These are phyloP conservation scores for Siderastrea siderea DNA, from an alignment of 92 coral and sea anemone species.

Conservation along the genomic window DNA sequence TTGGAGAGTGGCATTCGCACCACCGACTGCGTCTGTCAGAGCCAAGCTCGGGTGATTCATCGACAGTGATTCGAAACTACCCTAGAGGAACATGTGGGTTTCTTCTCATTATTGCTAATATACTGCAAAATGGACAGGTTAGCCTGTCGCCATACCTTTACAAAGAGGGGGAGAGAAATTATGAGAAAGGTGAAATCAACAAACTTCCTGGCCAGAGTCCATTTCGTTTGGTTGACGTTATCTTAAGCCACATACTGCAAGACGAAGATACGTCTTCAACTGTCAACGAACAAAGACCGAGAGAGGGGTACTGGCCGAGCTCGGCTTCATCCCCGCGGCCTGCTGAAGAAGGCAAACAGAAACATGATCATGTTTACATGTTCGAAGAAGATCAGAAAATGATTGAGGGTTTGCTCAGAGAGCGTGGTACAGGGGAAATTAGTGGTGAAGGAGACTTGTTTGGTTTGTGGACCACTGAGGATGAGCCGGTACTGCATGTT, in stretches of 20 bases:
- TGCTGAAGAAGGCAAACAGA: background rate
- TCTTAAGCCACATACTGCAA: background rate
- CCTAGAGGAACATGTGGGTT: constrained; percentile 87
- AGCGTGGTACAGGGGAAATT: constrained; percentile 37
- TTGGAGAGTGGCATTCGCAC: constrained; percentile 98
- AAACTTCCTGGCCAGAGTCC: constrained; percentile 26
- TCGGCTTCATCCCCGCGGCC: background rate
- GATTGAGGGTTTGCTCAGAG: constrained; percentile 11
- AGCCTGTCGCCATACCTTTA: constrained; percentile 78
- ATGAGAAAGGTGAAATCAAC: constrained; percentile 43
- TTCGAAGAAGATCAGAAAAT: background rate
- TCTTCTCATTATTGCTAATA: constrained; percentile 89
- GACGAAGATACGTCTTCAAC: constrained; percentile 13
- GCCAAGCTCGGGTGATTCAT: constrained; percentile 92
- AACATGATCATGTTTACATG: constrained; percentile 7
- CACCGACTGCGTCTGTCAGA: constrained; percentile 75
- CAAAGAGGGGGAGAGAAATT: constrained; percentile 28
- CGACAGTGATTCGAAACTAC: constrained; percentile 80
- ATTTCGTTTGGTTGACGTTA: constrained; percentile 7
- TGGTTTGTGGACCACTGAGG: constrained; percentile 87
- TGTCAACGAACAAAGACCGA: background rate
- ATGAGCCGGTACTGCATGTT: too few relatives aligned
- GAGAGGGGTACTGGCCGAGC: background rate
- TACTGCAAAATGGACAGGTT: constrained; percentile 33
- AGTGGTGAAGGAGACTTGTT: constrained; percentile 69